Evolutionary conservation across 2,797 vertebrate genomes (phyloP).

Genomic region (Sebastolobus alascanus): DNA sequence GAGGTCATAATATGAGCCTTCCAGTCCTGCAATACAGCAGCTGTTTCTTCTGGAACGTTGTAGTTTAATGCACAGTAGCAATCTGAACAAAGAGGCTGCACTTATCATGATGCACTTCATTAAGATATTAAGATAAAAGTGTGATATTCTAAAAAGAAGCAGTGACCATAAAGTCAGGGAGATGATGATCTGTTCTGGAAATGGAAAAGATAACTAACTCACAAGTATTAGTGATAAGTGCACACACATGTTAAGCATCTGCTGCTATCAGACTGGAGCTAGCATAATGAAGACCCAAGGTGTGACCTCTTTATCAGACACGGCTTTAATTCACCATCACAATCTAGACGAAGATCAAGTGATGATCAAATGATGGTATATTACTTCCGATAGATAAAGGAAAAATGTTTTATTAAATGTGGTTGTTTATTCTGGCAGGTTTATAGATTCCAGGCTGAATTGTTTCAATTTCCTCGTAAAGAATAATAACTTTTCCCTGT

Average conservation of each 20-base stretch:
- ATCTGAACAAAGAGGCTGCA: constrained; percentile 14
- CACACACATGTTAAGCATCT: constrained; percentile 43
- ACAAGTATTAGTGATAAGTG: constrained; percentile 37
- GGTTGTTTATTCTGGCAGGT: background rate
- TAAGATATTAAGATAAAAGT: constrained; percentile 48
- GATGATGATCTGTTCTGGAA: constrained; percentile 37
- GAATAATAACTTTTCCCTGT: background rate
- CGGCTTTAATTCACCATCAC: constrained; percentile 34
- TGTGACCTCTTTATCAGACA: constrained; percentile 37
- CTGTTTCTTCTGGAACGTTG: background rate
- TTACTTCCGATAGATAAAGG: background rate
- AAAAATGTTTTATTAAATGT: background rate
- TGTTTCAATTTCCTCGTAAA: background rate
- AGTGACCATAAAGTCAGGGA: constrained; percentile 5
- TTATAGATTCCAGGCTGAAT: background rate
- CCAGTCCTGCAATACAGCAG: background rate
- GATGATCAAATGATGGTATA: background rate
- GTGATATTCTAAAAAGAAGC: constrained; percentile 12
- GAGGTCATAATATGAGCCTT: background rate
- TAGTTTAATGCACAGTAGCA: constrained; percentile 17
- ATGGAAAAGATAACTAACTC: constrained; percentile 47
- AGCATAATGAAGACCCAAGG: constrained; percentile 18
- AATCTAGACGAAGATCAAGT: constrained; percentile 24
- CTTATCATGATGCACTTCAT: constrained; percentile 38
- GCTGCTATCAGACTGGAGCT: constrained; percentile 21